Evolutionary conservation across 2,797 vertebrate genomes (phyloP).

Genomic region (Manis pentadactyla): DNA sequence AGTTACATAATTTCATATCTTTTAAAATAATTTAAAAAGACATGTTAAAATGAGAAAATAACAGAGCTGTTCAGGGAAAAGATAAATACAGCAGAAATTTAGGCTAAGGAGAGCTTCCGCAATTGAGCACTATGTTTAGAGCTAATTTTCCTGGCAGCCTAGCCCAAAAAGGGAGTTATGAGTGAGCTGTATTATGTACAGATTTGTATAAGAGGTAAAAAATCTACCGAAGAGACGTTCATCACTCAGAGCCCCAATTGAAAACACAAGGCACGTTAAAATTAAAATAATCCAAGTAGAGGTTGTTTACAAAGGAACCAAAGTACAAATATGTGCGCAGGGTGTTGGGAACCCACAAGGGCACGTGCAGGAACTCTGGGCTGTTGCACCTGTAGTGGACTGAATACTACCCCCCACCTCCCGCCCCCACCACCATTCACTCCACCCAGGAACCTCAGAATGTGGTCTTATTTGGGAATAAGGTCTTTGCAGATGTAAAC

Average conservation of each 20-base stretch:
- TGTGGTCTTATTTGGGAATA: neutral
- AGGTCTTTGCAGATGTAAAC: neutral
- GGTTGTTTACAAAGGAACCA: neutral
- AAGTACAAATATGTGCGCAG: neutral
- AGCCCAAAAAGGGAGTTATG: neutral
- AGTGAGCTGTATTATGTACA: neutral
- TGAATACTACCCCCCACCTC: neutral
- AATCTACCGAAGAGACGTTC: neutral
- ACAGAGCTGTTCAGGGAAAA: conserved; percentile 6
- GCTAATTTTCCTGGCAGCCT: neutral
- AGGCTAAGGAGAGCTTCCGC: neutral
- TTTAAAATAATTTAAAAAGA: conserved; percentile 66
- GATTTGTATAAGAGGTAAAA: neutral
- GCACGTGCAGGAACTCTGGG: neutral
- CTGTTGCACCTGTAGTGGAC: no score
- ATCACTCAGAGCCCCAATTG: neutral
- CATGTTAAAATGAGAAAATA: conserved; percentile 63
- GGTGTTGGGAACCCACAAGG: accelerated
- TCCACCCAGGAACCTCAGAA: neutral
- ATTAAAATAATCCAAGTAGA: neutral
- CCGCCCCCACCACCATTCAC: neutral
- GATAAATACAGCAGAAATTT: neutral
- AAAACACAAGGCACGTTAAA: neutral
- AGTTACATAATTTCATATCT: conserved; percentile 62
- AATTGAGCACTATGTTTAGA: neutral